Percentiles rank a stretch among this genome's conserved stretches.
These are phyloP conservation scores for Agrypnia vestita DNA, from an alignment of 1,140 invertebrate genomes.

Conservation along the genomic window DNA sequence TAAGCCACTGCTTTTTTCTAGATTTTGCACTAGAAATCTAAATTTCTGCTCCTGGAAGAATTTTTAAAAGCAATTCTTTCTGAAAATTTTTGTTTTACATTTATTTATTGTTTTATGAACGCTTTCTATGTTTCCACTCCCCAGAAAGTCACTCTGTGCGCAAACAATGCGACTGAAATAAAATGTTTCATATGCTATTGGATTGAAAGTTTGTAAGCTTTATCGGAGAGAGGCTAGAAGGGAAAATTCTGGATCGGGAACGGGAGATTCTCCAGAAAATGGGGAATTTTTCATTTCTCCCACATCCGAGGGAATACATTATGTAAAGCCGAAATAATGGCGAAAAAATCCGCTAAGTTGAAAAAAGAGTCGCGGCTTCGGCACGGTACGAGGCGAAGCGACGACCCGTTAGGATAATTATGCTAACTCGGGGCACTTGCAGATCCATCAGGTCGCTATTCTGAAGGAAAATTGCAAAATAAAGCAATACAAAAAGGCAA, in stretches of 20 bases:
- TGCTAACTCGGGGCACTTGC: too few species aligned
- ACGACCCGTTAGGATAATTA: background rate
- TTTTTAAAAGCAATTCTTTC: too few species aligned
- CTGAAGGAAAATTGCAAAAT: too few species aligned
- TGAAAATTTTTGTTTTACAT: too few species aligned
- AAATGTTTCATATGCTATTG: conserved; percentile 15
- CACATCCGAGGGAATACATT: conserved; percentile 39
- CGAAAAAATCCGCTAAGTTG: conserved; percentile 38
- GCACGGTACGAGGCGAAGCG: background rate
- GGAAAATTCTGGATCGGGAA: background rate
- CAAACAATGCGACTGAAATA: conserved; percentile 18
- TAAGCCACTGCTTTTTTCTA: too few species aligned
- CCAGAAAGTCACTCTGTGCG: background rate
- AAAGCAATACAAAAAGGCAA: too few species aligned
- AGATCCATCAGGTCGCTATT: too few species aligned
- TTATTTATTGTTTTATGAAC: too few species aligned
- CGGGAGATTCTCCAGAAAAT: background rate
- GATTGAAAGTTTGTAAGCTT: conserved; percentile 21
- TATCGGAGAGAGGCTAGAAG: background rate
- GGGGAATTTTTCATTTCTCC: conserved; percentile 28
- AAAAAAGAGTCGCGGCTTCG: background rate
- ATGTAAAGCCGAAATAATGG: conserved; percentile 49
- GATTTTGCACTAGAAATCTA: too few species aligned
- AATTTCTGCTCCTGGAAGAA: too few species aligned
- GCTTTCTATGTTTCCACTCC: too few species aligned